Percentiles rank a stretch among this genome's conserved stretches.
Evolutionary conservation across 1,140 invertebrate species (phyloP).

Genomic region (Ridgeia piscesae): DNA sequence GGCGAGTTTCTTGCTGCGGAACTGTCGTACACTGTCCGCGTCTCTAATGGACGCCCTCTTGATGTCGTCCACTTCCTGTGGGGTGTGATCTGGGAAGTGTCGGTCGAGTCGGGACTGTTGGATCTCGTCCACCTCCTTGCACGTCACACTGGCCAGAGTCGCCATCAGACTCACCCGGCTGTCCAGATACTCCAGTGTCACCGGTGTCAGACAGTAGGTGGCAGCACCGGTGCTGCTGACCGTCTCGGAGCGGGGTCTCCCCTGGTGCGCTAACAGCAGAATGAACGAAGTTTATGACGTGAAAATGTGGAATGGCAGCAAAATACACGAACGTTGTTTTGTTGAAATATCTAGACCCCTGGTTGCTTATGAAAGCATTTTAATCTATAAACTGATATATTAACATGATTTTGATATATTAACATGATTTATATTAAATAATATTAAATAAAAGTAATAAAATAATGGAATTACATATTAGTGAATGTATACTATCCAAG

Average conservation of each 20-base stretch:
- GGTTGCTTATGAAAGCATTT: background rate
- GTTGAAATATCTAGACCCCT: too few relatives aligned
- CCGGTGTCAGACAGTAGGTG: conserved; percentile 42
- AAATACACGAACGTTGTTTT: background rate
- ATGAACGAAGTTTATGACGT: background rate
- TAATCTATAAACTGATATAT: background rate
- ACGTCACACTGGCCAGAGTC: conserved; percentile 50
- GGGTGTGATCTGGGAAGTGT: conserved; percentile 9
- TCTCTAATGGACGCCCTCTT: conserved; percentile 28
- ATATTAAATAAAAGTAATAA: background rate
- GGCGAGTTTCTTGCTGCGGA: background rate
- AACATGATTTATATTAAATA: background rate
- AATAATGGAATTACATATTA: background rate
- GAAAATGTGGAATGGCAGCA: background rate
- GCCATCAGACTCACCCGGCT: conserved; percentile 47
- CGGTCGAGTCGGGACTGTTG: background rate
- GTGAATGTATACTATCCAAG: background rate
- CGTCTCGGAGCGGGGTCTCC: background rate
- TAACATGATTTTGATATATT: too few relatives aligned
- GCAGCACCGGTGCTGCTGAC: background rate
- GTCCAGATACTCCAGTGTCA: conserved; percentile 51
- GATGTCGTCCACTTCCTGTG: conserved; percentile 48
- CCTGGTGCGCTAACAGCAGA: background rate
- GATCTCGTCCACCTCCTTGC: conserved; percentile 23
- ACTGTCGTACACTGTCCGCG: background rate